These are phyloP conservation scores for Neolamprologus sp. DNA, from an alignment of 2,113 vertebrate species.

Conservation along the genomic window DNA sequence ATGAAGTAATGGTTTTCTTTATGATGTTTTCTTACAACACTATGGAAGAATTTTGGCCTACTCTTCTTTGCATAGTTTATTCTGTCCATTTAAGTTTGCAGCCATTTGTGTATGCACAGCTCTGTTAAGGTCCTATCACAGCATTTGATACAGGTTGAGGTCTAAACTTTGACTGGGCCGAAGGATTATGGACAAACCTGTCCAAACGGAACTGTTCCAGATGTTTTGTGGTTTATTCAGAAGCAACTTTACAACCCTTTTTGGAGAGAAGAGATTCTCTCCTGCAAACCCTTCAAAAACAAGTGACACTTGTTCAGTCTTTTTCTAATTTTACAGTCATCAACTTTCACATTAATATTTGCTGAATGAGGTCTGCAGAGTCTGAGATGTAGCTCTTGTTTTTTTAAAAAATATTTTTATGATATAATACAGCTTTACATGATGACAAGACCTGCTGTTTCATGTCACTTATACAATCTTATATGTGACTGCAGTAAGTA, in stretches of 20 bases:
- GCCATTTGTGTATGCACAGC: not conserved
- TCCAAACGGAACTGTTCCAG: not conserved
- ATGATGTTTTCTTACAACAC: fast-evolving
- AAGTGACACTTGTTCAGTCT: not conserved
- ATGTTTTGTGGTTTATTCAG: not conserved
- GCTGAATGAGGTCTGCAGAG: not conserved
- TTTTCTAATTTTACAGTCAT: not conserved
- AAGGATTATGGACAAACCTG: not conserved
- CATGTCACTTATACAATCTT: not conserved
- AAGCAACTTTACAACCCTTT: not conserved
- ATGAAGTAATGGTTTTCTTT: not conserved
- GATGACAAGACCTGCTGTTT: not conserved
- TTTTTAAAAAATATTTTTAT: not conserved
- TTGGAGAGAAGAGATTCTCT: not conserved
- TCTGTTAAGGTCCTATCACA: not conserved
- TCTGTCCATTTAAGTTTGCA: not conserved
- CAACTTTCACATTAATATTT: not conserved
- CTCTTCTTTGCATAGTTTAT: not conserved
- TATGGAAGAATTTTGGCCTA: not conserved
- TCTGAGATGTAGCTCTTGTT: not conserved
- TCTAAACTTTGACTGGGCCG: not conserved
- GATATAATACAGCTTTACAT: not conserved
- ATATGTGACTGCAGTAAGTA: not conserved
- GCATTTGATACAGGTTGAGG: not conserved
- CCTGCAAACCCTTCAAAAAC: not conserved